Percentiles rank a stretch among this genome's conserved stretches.
phyloP scores from a whole-genome alignment of 2,888 invertebrate genomes.

The Drosophila greeni region DNA sequence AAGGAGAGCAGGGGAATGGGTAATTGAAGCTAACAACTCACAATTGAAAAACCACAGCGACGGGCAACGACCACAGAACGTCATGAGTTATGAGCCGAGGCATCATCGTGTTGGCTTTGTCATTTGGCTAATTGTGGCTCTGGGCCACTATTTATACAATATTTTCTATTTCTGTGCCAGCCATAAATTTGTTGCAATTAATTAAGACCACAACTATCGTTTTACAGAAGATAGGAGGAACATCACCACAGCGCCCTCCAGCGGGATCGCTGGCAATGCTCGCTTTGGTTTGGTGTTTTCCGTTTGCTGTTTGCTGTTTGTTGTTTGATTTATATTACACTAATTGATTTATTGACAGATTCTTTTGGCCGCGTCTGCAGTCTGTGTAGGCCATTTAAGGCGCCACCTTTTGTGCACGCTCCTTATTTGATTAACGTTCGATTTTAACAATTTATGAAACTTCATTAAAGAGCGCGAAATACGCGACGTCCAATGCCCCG shows the following conservation, averaged over 20 bases:
- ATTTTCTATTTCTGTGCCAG: conserved; percentile 36
- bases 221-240: conserved; percentile 56
- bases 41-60: conserved; percentile 34
- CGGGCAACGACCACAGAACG: conserved; percentile 39
- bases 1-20: conserved; percentile 1
- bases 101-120: conserved; percentile 59
- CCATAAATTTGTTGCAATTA: conserved; percentile 70
- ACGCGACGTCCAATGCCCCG: conserved; percentile 34
- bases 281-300: conserved; percentile 23
- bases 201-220: conserved; percentile 58
- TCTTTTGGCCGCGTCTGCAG: conserved; percentile 58
- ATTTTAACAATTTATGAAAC: conserved; percentile 71
- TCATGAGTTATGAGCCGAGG: conserved; percentile 58
- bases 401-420: conserved; percentile 44
- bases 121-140: conserved; percentile 71
- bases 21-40: conserved; percentile 29
- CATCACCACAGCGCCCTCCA: conserved; percentile 53
- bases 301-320: conserved; percentile 23
- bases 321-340: conserved; percentile 63
- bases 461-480: conserved; percentile 66
- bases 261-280: conserved; percentile 20
- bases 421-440: conserved; percentile 72
- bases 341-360: conserved; percentile 72
- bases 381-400: conserved; percentile 65
- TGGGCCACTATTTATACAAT: conserved; percentile 56